These are phyloP conservation scores for Temnothorax longispinosus DNA, from an alignment of 1,140 invertebrate species.

Conservation along the genomic window DNA sequence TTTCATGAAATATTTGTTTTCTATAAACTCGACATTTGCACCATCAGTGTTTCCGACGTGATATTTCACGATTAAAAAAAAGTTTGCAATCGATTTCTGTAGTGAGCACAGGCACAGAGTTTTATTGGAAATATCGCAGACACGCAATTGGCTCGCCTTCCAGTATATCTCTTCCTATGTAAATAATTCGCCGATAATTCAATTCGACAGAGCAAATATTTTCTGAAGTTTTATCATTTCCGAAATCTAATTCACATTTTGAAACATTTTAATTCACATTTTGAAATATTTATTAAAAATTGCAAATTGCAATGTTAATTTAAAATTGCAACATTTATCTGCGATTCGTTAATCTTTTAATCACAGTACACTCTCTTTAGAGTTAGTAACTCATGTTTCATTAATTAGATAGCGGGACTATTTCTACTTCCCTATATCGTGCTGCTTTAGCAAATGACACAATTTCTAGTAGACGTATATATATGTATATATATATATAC, in stretches of 20 bases:
- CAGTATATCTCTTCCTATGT: not conserved
- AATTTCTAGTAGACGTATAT: not conserved
- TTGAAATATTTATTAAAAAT: not conserved
- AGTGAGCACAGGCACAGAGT: not conserved
- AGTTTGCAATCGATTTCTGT: not conserved
- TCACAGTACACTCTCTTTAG: not conserved
- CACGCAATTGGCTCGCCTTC: not conserved
- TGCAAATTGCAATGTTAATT: not conserved
- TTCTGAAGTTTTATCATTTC: not conserved
- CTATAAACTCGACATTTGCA: not conserved
- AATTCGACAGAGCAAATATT: constrained; percentile 4
- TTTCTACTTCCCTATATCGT: not conserved
- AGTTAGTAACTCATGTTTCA: not conserved
- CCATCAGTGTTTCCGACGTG: not conserved
- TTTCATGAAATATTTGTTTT: constrained; percentile 35
- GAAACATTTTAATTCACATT: not conserved
- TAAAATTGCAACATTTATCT: not conserved
- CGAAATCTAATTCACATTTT: not conserved
- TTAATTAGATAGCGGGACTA: not conserved
- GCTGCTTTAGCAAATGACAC: not conserved
- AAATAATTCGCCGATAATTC: constrained; percentile 4
- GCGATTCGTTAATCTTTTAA: constrained; percentile 1
- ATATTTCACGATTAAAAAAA: constrained; percentile 7
- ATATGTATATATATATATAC: too few species aligned
- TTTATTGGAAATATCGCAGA: constrained; percentile 2